Percentiles rank a stretch among this genome's conserved stretches.
Conservation (phyloP, 2,888 invertebrate species). For the Harpalus rufipes region DNA sequence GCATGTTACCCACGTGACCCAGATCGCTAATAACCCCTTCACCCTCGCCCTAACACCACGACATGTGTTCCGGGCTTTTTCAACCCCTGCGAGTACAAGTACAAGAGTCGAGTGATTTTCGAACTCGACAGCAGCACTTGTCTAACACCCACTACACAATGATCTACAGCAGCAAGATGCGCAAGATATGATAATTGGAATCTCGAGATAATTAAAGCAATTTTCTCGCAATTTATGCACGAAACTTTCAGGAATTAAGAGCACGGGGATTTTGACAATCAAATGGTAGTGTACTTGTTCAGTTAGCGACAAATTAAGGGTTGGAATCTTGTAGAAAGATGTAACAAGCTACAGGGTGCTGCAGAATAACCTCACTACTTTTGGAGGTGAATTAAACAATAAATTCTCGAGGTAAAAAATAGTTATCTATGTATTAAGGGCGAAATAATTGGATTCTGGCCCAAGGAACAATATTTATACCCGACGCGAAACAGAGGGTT, state of each 20-base stretch:
- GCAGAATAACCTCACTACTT: too few relatives aligned
- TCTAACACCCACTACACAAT: neutral
- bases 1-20: neutral
- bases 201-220: constrained; percentile 27
- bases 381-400: too few relatives aligned
- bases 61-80: neutral
- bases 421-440: too few relatives aligned
- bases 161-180: neutral
- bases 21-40: neutral
- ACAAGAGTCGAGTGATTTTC: neutral
- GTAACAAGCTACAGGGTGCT: too few relatives aligned
- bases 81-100: neutral
- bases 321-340: too few relatives aligned
- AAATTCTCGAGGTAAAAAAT: too few relatives aligned
- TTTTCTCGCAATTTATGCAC: neutral
- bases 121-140: neutral
- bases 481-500: too few relatives aligned
- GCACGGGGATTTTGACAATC: neutral
- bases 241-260: neutral
- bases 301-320: too few relatives aligned
- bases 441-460: too few relatives aligned
- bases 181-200: constrained; percentile 32
- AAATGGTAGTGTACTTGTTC: neutral
- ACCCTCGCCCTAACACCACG: neutral
- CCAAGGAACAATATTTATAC: too few relatives aligned